Base-by-base conservation (phyloP, 2,888 invertebrate species). In the Odontocerum albicorne region DNA sequence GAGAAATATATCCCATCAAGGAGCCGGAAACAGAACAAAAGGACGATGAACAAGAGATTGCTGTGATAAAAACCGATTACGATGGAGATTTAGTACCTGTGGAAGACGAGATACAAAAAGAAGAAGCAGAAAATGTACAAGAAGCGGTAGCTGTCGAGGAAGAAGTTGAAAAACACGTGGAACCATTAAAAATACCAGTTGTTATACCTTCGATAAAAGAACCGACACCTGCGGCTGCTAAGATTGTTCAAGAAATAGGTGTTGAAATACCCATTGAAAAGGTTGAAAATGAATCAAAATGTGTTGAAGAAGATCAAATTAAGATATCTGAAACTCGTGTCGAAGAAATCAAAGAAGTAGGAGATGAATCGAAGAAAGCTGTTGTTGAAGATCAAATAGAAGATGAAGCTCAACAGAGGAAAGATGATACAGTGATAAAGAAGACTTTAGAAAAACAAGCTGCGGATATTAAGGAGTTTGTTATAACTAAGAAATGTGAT, bases 1-100 rank as follows among this genome's bases (percentile, higher is more conserved):
- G 61, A 15, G 57, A 57, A 21, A 53, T 57, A 13, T 31, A 15
- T 13, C 22, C 17, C n/a, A 12, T 39, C 27, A 27, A 53, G 8
- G 46, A 50, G 12, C 17, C 20, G 8, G 39, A 31, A 40, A 38
- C 10, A n/a, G 27, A 20, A 3, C n/a, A 27, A 38, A 19, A 31
- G 12, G 27, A 15, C 13, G 44, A 44, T 27, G 21, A 44, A 31
- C 32, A n/a, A n/a, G n/a, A n/a, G n/a, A n/a, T 21, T 2, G 31
- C 44, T 12, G 35, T 35, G 7, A 44, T 44, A 6, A 31, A 44
- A 31, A 8, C 10, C 13, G 44, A 44, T 32, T 8, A 13, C 6
- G 31, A 27, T 27, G 10, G 4, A 4, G 55, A 55, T 13, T 40
- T 49, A 17, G 39, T 49, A n/a, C 21, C 55, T 19, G 12, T 22